Conservation (phyloP, 2,888 invertebrate species). For the Lapara coniferarum region DNA sequence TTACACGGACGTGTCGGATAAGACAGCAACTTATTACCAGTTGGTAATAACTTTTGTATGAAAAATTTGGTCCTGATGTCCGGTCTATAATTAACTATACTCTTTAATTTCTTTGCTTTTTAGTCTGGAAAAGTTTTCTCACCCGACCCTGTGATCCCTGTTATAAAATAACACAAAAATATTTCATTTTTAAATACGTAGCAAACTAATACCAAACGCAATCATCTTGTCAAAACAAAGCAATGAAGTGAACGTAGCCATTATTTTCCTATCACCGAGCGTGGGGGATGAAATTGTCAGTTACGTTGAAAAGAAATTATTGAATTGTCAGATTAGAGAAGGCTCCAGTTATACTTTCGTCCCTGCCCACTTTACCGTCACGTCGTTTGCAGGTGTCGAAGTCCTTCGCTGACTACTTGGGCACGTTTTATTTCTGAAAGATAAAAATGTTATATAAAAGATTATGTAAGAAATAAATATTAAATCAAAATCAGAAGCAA, state of each 20-base stretch:
- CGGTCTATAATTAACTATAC: no score
- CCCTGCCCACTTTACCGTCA: slow-evolving; percentile 39
- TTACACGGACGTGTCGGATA: no score
- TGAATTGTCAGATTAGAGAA: slow-evolving; percentile 42
- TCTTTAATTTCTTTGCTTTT: no score
- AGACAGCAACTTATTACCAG: no score
- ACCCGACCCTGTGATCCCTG: no score
- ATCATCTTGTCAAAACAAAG: neutral
- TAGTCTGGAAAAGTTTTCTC: no score
- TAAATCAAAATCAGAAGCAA: neutral
- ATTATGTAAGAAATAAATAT: no score
- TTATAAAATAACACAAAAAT: no score
- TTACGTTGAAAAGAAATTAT: slow-evolving; percentile 33
- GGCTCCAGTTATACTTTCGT: slow-evolving; percentile 40
- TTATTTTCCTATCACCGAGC: slow-evolving; percentile 19
- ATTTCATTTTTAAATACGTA: no score
- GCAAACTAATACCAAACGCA: neutral
- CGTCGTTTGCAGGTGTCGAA: slow-evolving; percentile 23
- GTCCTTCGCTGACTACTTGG: neutral
- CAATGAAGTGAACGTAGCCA: neutral
- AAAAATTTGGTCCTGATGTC: no score
- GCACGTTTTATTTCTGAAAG: slow-evolving; percentile 8
- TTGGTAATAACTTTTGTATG: no score
- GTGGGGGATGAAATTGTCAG: slow-evolving; percentile 25
- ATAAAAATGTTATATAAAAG: neutral